Base-by-base conservation (phyloP, 2,797 vertebrate genomes). In the Acrossocheilus fasciatus region DNA sequence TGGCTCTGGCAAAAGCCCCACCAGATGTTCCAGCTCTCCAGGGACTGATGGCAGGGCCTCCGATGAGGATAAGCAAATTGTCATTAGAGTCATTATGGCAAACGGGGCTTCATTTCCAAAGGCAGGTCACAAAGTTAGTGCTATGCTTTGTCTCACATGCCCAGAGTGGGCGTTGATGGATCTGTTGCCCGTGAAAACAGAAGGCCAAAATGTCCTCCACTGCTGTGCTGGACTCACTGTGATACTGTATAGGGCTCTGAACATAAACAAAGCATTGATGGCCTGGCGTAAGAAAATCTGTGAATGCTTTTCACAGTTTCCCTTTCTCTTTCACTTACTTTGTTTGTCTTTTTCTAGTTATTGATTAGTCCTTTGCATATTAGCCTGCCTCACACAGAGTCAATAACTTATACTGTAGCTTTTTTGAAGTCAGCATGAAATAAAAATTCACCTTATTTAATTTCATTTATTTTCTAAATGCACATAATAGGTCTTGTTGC, bases 61-160 rank as follows among this genome's bases (percentile, higher is more conserved):
- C 92, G 91, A 94, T 94, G 91, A 93, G 91, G 90, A 92, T 93
- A 95, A 95, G 95, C 93, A 94, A 95, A 95, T 92, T 93, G 93
- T 94, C 93, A 94, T 93, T 92, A 91, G 89, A 91, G 92, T 94
- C 93, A 93, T 93, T 94, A 94, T 91, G 88, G 92, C 92, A 92
- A 95, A 94, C 93, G 90, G 91, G 77, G 91, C 93, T 93, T 92
- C 77, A 79, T 89, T 94, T 92, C 91, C 81, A 73, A 88, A 64
- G 15, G 87, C 77, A 77, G 94, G 94, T 96, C 94, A 93, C 88
- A 89, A 92, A 86, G 90, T 86, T 90, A 92, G 93, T 92, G 92
- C 93, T 94, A 59, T 81, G 68, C 84, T 89, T 88, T 50, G 82
- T 89, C 87, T 82, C 77, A 81, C 79, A 77, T 85, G 66, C 64